Conservation (phyloP, 2,113 vertebrate genomes). For the Promerops cafer region DNA sequence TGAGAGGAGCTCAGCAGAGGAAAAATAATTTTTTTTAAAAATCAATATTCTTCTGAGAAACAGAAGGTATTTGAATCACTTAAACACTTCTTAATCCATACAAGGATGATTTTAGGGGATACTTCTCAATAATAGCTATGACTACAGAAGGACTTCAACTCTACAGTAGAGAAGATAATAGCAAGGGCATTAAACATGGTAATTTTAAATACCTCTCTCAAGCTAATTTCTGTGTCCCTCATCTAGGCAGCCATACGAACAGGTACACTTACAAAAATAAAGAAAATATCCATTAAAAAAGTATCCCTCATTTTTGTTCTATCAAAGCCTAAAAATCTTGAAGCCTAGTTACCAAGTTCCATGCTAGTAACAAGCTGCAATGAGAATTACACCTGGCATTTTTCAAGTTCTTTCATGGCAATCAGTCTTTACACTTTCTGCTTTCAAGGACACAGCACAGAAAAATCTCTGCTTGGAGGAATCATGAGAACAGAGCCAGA, state of each 20-base stretch:
- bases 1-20: not conserved
- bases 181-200: not conserved
- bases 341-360: not conserved
- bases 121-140: not conserved
- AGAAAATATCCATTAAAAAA: not conserved
- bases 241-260: not conserved
- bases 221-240: not conserved
- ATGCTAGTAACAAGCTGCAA: not conserved
- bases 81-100: not conserved
- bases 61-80: not conserved
- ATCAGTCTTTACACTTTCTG: not conserved
- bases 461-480: not conserved
- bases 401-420: not conserved
- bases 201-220: not conserved
- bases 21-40: not conserved
- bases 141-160: not conserved
- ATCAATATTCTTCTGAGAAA: not conserved
- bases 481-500: not conserved
- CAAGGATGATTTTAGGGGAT: not conserved
- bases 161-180: not conserved
- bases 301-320: not conserved
- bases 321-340: not conserved
- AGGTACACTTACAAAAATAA: accelerated
- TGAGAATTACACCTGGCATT: not conserved
- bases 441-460: not conserved